Evolutionary conservation across 2,888 invertebrate genomes (phyloP).

Genomic region (Automeris io): DNA sequence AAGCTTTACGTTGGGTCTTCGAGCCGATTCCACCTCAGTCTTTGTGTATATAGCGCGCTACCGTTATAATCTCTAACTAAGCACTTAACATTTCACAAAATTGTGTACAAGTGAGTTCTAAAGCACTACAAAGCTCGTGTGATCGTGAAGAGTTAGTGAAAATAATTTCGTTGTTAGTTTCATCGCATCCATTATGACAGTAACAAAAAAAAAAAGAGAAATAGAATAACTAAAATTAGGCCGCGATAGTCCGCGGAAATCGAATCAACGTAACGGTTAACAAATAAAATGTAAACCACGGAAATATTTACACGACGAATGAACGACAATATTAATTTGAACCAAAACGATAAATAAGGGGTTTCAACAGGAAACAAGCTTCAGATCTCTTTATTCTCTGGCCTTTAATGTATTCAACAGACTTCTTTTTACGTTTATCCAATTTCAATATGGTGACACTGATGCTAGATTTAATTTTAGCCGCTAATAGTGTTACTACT

Average conservation of each 20-base stretch:
- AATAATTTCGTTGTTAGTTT: slow-evolving; percentile 19
- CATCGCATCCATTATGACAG: slow-evolving; percentile 10
- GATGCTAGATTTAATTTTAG: too few relatives aligned
- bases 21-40: too few relatives aligned
- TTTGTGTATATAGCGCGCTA: too few relatives aligned
- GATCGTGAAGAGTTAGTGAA: slow-evolving; percentile 1
- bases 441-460: too few relatives aligned
- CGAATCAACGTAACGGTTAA: slow-evolving; percentile 17
- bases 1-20: too few relatives aligned
- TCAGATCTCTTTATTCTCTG: too few relatives aligned
- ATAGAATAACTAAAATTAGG: slow-evolving; percentile 20
- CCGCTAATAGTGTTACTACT: too few relatives aligned
- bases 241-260: slow-evolving; percentile 21
- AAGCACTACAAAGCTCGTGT: slow-evolving; percentile 5
- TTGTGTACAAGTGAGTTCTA: slow-evolving; percentile 5
- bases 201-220: background rate
- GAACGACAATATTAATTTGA: slow-evolving; percentile 21
- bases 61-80: slow-evolving; percentile 23
- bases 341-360: slow-evolving; percentile 31
- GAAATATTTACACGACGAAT: slow-evolving; percentile 28
- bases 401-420: too few relatives aligned
- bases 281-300: slow-evolving; percentile 17
- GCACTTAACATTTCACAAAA: slow-evolving; percentile 14
- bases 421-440: too few relatives aligned
- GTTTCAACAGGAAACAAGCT: too few relatives aligned